These are phyloP conservation scores for Dicroscelio sp. DNA, from an alignment of 2,888 invertebrate genomes.

Conservation along the genomic window DNA sequence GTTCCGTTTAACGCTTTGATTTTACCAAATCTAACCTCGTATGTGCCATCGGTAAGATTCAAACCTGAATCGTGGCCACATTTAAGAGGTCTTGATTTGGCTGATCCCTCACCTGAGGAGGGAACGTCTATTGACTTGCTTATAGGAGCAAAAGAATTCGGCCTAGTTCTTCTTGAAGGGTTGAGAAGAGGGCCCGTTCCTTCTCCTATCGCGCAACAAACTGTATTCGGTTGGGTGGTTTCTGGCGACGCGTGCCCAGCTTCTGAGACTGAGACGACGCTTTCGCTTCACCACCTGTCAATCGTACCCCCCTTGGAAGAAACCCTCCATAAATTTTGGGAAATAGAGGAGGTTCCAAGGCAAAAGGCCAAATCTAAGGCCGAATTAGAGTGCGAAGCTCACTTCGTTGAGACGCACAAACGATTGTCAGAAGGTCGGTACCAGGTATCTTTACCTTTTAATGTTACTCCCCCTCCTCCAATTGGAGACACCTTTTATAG, in stretches of 20 bases:
- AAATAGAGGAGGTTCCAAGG: slow-evolving; percentile 1
- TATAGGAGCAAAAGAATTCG: slow-evolving; percentile 2
- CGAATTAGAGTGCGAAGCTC: neutral
- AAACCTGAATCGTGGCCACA: too few relatives aligned
- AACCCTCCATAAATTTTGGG: neutral
- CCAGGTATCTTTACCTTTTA: slow-evolving; percentile 7
- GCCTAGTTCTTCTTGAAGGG: slow-evolving; percentile 6
- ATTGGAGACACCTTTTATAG: slow-evolving; percentile 21
- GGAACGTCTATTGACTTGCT: slow-evolving; percentile 39
- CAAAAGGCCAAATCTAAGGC: neutral
- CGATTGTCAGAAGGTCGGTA: neutral
- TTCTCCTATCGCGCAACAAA: slow-evolving; percentile 42
- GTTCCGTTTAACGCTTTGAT: too few relatives aligned
- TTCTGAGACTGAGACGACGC: too few relatives aligned
- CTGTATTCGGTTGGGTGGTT: slow-evolving; percentile 36
- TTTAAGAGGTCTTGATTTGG: neutral
- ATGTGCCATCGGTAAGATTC: too few relatives aligned
- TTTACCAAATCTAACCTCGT: too few relatives aligned
- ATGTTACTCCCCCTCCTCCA: neutral
- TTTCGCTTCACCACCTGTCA: neutral
- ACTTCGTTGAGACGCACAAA: neutral
- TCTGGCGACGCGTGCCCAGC: neutral
- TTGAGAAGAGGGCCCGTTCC: neutral
- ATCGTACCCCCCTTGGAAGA: neutral
- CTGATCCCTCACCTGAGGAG: too few relatives aligned